Percentiles rank a stretch among this genome's conserved stretches.
phyloP scores from a whole-genome alignment of 2,797 vertebrate species.

The Borostomias antarcticus region DNA sequence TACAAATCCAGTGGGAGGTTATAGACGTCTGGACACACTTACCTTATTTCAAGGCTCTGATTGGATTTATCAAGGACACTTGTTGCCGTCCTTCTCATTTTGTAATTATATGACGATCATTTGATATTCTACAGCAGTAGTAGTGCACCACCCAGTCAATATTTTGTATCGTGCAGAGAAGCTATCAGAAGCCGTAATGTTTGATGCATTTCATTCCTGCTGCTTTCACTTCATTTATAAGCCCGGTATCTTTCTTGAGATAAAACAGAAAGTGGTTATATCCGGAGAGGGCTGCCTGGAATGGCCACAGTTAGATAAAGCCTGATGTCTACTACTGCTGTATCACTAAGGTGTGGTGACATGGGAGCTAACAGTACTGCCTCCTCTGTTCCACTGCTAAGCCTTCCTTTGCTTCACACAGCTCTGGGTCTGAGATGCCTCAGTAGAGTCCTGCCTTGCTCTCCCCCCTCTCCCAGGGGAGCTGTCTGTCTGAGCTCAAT shows the following conservation, averaged over 20 bases:
- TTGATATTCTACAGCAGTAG: too few species aligned
- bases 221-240: background rate
- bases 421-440: slow-evolving; percentile 47
- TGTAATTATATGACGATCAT: slow-evolving; percentile 41
- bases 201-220: background rate
- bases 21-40: slow-evolving; percentile 41
- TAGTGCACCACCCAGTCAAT: too few species aligned
- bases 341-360: too few species aligned
- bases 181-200: too few species aligned
- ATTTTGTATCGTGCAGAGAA: too few species aligned
- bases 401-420: slow-evolving; percentile 37
- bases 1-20: slow-evolving; percentile 35
- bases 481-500: slow-evolving; percentile 21
- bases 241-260: background rate
- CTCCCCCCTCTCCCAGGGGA: background rate
- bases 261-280: too few species aligned
- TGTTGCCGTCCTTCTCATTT: slow-evolving; percentile 40
- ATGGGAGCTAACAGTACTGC: background rate
- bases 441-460: slow-evolving; percentile 4
- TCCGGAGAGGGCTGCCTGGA: background rate
- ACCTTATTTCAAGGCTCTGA: slow-evolving; percentile 38
- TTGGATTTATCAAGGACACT: slow-evolving; percentile 34
- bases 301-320: background rate
- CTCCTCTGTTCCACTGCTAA: slow-evolving; percentile 40
- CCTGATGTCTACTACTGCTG: background rate